These are phyloP conservation scores for Drosophila koepferae DNA, from an alignment of 2,888 invertebrate species.

Conservation along the genomic window DNA sequence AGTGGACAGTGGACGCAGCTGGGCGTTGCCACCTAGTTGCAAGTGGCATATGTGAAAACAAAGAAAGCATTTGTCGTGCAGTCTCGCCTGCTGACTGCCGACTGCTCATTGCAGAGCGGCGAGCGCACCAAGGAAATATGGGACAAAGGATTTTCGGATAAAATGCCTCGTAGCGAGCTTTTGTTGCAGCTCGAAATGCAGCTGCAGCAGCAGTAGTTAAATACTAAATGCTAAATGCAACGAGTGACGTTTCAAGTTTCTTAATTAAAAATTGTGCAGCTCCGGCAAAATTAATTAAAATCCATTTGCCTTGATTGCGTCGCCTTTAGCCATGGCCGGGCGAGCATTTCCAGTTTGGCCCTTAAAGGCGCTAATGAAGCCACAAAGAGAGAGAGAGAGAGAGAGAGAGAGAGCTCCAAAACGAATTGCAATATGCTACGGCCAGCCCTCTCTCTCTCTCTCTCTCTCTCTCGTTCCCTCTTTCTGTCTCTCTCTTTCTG, in stretches of 20 bases:
- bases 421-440: slow-evolving; percentile 45
- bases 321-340: slow-evolving; percentile 21
- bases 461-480: not conserved
- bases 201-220: slow-evolving; percentile 2
- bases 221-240: slow-evolving; percentile 27
- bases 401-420: slow-evolving; percentile 39
- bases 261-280: slow-evolving; percentile 73
- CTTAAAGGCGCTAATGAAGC: slow-evolving; percentile 69
- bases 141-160: slow-evolving; percentile 11
- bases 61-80: slow-evolving; percentile 8
- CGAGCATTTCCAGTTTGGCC: slow-evolving; percentile 15
- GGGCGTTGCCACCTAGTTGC: slow-evolving; percentile 14
- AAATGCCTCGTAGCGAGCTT: not conserved
- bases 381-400: slow-evolving; percentile 45
- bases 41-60: slow-evolving; percentile 5
- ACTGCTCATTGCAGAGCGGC: not conserved
- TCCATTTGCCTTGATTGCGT: slow-evolving; percentile 73
- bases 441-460: not conserved
- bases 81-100: not conserved
- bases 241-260: slow-evolving; percentile 55
- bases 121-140: not conserved
- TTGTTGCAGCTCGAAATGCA: slow-evolving; percentile 14
- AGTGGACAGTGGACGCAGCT: not conserved
- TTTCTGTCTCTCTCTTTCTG: not conserved
- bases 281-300: slow-evolving; percentile 74